Percentiles rank a stretch among this genome's conserved stretches.
These are phyloP conservation scores for Aleiodes sp. DNA, from an alignment of 1,140 invertebrate species.

Conservation along the genomic window DNA sequence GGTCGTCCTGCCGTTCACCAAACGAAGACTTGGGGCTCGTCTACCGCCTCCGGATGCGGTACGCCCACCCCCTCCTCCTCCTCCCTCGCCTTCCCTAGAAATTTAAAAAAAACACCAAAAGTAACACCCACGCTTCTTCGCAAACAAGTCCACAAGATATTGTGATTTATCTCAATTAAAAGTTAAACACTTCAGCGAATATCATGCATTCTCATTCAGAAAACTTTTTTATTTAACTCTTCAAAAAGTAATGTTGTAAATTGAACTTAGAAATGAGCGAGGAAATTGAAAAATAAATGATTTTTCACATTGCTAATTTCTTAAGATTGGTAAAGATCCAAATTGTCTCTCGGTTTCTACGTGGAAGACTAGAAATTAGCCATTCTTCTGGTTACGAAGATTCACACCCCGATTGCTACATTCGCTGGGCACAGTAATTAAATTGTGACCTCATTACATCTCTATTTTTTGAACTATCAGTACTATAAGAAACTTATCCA, in stretches of 20 bases:
- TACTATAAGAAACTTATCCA: background rate
- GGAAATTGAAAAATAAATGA: slow-evolving; percentile 12
- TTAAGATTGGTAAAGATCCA: background rate
- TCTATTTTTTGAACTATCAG: background rate
- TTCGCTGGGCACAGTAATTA: background rate
- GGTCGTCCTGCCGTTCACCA: slow-evolving; percentile 73
- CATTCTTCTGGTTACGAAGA: background rate
- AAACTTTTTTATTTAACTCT: background rate
- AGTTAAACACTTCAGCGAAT: too few relatives aligned
- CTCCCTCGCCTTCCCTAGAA: slow-evolving; percentile 63
- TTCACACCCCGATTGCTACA: background rate
- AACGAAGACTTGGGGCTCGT: slow-evolving; percentile 76
- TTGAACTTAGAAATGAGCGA: too few relatives aligned
- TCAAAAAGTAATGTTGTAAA: background rate
- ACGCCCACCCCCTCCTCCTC: slow-evolving; percentile 65
- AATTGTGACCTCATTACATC: slow-evolving; percentile 16
- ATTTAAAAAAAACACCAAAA: slow-evolving; percentile 3
- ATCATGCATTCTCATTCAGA: background rate
- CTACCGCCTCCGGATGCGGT: slow-evolving; percentile 65
- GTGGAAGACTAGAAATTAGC: background rate
- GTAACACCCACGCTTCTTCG: background rate
- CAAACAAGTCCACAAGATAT: background rate
- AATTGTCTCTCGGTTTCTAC: background rate
- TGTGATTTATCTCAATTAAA: too few relatives aligned
- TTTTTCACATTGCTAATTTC: background rate